Base-by-base conservation (phyloP, 2,113 vertebrate genomes). In the Mus pahari region DNA sequence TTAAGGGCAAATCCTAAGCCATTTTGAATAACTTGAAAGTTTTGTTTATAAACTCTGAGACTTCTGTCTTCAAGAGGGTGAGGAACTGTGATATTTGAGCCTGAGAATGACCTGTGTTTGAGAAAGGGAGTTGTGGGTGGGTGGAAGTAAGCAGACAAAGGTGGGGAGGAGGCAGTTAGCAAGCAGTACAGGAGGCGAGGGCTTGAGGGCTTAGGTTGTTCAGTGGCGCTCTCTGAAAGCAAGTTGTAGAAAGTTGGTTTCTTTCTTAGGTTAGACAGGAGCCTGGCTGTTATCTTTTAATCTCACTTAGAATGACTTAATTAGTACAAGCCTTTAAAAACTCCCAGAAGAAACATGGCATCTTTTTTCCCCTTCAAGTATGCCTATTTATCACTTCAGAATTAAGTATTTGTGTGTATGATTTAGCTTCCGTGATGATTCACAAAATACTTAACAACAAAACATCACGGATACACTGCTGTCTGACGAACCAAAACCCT, bases 211-310 rank as follows among this genome's bases (percentile, higher is more conserved):
- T 90, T 78, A 53, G 74, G 71, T 42, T 68, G 62, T 62, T 26
- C 1, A 26, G 14, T 92, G 28, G 3, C 42, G 70, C 28, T 86
- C 42, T 75, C 28, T 86, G 89, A 89, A 90, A 89, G 66, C 87
- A n/a, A 39, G 83, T 75, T 96, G 68, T 92, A 73, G 86, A 77
- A 94, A 94, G 79, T 84, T 75, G 45, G 5, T 45, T 96, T 93
- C 93, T 60, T 68, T 83, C 26, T 96, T 83, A 75, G 26, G 1
- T 92, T 96, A 78, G 70, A 75, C 86, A 94, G 45, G 60, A 88
- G 53, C 95, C 24, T 74, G 50, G 39, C 45, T 74, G 17, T 77
- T 95, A 36, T 12, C 10, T 83, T 96, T 95, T 92, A 92, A 68
- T 55, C 60, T 92, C 2, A 92, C 8, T 28, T 78, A 28, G 68